Base-by-base conservation (phyloP, 1,140 invertebrate genomes). In the Drosophila obscura region DNA sequence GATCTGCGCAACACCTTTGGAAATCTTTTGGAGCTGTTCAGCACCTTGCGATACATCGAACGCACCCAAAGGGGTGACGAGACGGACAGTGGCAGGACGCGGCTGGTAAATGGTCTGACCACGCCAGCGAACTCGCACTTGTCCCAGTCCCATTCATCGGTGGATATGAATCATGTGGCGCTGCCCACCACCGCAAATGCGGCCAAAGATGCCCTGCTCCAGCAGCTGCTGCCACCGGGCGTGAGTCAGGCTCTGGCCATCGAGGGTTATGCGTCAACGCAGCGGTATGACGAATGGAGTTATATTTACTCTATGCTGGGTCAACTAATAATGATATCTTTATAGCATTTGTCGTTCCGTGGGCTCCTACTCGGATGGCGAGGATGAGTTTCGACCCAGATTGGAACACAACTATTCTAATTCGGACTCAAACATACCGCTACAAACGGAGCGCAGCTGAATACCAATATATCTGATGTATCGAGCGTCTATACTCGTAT, bases 1-100 rank as follows among this genome's bases (percentile, higher is more conserved):
- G 95, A 97, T 91, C 92, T 97, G 50, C 92, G 95, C 62, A 93
- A 94, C 43, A 97, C 96, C 0, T 92, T 97, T 79, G 93, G 94
- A 1, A 97, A 97, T 92, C 92, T 97, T 11, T 92, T 94, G 61
- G 92, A 93, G n/a, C 67, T 91, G 3, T 91, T 91, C 43, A 60
- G 58, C 19, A 81, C 73, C n/a, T 63, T 91, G n/a, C 73, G 74
- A 13, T 66, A 79, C 45, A 91, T 77, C 48, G 81, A 89, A 50
- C 77, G 72, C 41, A 78, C 71, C 1, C 82, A 90, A 26, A 64
- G 73, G 22, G 71, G 5, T 13, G 48, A 65, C 9, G 57, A 63
- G 5, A n/a, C 41, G 9, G 80, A 91, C 24, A 28, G 59, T 2
- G 51, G 49, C 22, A 49, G 48, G 16, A 56, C 46, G 1, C 61